Evolutionary conservation across 1,140 invertebrate genomes (phyloP).

Genomic region (Bombus waltoni): DNA sequence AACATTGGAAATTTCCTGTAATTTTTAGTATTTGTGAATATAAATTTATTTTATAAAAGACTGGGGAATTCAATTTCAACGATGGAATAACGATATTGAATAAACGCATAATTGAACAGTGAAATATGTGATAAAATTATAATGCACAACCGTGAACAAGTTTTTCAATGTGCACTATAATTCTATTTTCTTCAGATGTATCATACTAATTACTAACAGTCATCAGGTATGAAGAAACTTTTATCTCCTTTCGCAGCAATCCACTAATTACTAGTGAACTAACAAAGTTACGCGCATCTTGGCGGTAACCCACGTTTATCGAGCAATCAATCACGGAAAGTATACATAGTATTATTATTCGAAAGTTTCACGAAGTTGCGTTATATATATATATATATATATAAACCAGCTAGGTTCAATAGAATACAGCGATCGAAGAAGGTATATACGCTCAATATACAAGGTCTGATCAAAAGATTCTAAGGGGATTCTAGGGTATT

Average conservation of each 20-base stretch:
- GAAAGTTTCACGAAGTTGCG: background rate
- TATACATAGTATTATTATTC: background rate
- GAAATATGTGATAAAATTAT: background rate
- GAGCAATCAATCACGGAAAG: constrained; percentile 10
- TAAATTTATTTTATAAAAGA: background rate
- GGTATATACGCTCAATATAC: background rate
- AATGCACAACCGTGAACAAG: background rate
- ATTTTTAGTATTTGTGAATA: background rate
- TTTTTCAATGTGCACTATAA: background rate
- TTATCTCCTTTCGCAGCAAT: background rate
- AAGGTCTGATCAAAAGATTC: background rate
- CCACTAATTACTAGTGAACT: background rate
- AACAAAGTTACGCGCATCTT: constrained; percentile 7
- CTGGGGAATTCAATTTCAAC: background rate
- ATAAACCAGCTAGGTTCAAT: background rate
- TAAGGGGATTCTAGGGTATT: too few species aligned
- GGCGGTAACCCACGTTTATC: background rate
- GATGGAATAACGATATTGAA: background rate
- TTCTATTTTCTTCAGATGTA: background rate
- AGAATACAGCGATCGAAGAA: background rate
- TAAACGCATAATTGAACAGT: background rate
- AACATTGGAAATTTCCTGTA: too few species aligned
- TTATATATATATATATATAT: too few species aligned
- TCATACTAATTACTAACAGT: background rate
- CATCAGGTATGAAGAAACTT: background rate